Evolutionary conservation across 2,113 vertebrate genomes (phyloP), one percentile per base, ranked within the genome.

Genomic region (Calyptomena viridis): DNA sequence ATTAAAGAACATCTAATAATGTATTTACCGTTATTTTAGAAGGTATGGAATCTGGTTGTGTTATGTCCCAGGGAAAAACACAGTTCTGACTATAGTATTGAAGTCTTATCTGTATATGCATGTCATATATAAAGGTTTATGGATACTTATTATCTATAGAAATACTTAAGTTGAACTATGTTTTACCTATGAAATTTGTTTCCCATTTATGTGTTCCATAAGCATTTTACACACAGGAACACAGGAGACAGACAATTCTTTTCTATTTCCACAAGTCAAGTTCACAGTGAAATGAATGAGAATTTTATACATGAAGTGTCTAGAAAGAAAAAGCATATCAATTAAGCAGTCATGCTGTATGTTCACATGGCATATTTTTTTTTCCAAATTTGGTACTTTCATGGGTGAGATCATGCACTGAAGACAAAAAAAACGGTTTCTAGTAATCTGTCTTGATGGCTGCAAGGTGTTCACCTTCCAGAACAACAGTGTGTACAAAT

Each of bases 1-100:
- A 87, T 59, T 78, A 87, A 86, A 59, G n/a, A 91, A 58, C 85
- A 94, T 60, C 58, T 90, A 95, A 84, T 89, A 81, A 84, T 14
- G 9, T 35, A 47, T 69, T 87, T 87, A 47, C 15, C 59, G 47
- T 37, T 81, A 87, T 93, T 95, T 94, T 66, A 79, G 69, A 86
- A 69, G 35, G 7, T 39, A 28, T 66, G 49, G 66, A 89, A 64
- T 82, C 73, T 42, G 20, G 22, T 21, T 95, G 49, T 8, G 9
- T 68, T 52, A 78, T 8, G 25, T 49, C 47, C 56, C 40, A 9
- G 24, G 24, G 18, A 50, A 81, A 58, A 59, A 42, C 16, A 49
- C 10, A 74, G 21, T 72, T 87, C 68, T 68, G 52, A 49, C 31
- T 75, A 60, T 2, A 49, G 42, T n/a, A 87, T 56, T 31, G 68